A percentile compares a stretch with the other conserved stretches of the same genome.
These are phyloP conservation scores for Melanargia galathea DNA, from an alignment of 2,888 invertebrate species.

Conservation along the genomic window DNA sequence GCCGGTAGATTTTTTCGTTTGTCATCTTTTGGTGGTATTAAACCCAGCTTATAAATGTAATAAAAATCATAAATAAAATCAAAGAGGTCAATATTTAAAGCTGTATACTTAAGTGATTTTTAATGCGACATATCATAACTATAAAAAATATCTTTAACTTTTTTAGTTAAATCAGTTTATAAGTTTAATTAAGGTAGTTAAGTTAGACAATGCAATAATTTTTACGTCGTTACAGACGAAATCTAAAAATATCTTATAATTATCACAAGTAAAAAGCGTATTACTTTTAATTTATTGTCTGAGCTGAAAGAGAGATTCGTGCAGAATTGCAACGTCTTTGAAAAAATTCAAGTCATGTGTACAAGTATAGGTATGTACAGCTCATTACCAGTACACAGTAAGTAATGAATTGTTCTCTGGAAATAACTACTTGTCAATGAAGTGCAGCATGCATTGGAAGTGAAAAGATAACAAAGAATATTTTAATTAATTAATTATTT, in stretches of 20 bases:
- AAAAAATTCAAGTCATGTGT: not conserved
- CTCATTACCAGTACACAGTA: conserved; percentile 4
- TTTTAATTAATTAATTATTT: not conserved
- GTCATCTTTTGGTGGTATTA: no score
- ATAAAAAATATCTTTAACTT: no score
- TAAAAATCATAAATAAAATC: no score
- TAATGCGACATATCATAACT: no score
- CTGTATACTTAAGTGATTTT: no score
- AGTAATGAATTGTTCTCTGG: conserved; percentile 6
- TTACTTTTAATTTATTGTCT: not conserved
- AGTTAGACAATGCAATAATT: not conserved
- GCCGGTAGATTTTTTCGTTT: no score
- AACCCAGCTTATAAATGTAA: no score
- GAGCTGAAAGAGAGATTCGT: conserved; percentile 8
- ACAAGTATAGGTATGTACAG: not conserved
- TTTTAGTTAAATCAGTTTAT: no score
- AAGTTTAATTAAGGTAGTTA: no score
- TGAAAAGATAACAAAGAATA: not conserved
- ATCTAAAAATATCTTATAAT: not conserved
- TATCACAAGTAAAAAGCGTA: conserved; percentile 7
- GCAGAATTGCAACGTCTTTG: not conserved
- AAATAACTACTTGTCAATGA: conserved; percentile 3
- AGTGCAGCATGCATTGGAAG: not conserved
- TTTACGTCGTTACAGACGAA: not conserved
- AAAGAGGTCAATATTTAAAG: no score